A percentile compares a stretch with the other conserved stretches of the same genome.
These are phyloP conservation scores for Sceloporus undulatus DNA, from an alignment of 2,113 vertebrate species.

Conservation along the genomic window DNA sequence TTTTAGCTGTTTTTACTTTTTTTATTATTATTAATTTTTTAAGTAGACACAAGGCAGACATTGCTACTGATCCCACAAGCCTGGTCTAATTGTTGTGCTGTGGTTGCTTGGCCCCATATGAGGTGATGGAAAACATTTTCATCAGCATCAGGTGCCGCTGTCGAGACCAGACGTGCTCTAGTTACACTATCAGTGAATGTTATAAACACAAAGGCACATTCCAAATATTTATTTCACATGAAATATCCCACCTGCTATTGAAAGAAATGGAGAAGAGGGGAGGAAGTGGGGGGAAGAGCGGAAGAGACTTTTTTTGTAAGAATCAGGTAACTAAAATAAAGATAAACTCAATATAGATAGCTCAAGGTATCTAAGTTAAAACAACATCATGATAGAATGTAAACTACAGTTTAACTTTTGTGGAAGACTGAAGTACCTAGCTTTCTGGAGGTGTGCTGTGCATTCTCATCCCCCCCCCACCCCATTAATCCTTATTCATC, in stretches of 20 bases:
- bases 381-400: not conserved
- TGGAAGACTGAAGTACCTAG: not conserved
- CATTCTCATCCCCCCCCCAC: not conserved
- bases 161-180: slow-evolving; percentile 59
- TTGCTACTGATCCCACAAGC: slow-evolving; percentile 39
- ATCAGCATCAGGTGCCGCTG: slow-evolving; percentile 69
- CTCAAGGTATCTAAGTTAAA: not conserved
- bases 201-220: slow-evolving; percentile 78
- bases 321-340: slow-evolving; percentile 43
- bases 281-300: not conserved
- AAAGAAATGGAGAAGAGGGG: slow-evolving; percentile 39
- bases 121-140: slow-evolving; percentile 74
- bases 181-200: slow-evolving; percentile 69
- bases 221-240: slow-evolving; percentile 78
- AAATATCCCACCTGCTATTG: slow-evolving; percentile 73
- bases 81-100: rapidly evolving
- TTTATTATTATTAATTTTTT: slow-evolving; percentile 10
- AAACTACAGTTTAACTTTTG: not conserved
- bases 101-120: slow-evolving; percentile 22
- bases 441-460: not conserved
- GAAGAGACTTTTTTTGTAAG: slow-evolving; percentile 43
- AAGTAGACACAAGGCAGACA: not conserved
- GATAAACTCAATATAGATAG: not conserved
- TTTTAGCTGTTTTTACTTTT: not conserved
- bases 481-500: not conserved